These are phyloP conservation scores for Cyclophora punctaria DNA, from an alignment of 2,888 invertebrate genomes.

Conservation along the genomic window DNA sequence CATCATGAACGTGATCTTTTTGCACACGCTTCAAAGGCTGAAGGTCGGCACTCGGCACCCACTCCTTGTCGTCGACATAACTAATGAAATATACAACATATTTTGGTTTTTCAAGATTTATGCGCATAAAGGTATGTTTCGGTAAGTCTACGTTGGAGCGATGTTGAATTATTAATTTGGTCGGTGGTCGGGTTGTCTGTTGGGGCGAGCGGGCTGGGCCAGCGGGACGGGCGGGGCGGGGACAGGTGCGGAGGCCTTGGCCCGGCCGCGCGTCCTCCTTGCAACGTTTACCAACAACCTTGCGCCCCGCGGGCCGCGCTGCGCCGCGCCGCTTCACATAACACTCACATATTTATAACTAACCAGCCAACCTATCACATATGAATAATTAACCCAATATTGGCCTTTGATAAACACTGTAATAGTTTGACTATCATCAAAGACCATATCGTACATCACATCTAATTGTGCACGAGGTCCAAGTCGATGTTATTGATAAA, in stretches of 20 bases:
- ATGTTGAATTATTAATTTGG: constrained; percentile 6
- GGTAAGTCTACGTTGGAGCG: not conserved
- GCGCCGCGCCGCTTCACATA: constrained; percentile 23
- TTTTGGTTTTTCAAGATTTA: not conserved
- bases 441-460: too few species aligned
- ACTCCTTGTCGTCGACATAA: constrained; percentile 28
- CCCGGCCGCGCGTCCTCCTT: constrained; percentile 53
- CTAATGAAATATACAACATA: constrained; percentile 3
- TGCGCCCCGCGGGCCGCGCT: constrained; percentile 18
- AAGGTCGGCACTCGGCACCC: constrained; percentile 20
- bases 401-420: too few species aligned
- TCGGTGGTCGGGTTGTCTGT: not conserved
- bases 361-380: too few species aligned
- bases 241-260: constrained; percentile 51
- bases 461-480: not conserved
- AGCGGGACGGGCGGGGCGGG: constrained; percentile 23
- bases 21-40: constrained; percentile 19
- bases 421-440: too few species aligned
- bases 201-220: constrained; percentile 5
- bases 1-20: constrained; percentile 41
- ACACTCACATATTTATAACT: not conserved
- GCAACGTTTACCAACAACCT: constrained; percentile 52
- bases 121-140: too few species aligned
- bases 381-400: too few species aligned
- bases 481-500: not conserved